Evolutionary conservation across 2,888 invertebrate genomes (phyloP).

Genomic region (Oligia strigilis): DNA sequence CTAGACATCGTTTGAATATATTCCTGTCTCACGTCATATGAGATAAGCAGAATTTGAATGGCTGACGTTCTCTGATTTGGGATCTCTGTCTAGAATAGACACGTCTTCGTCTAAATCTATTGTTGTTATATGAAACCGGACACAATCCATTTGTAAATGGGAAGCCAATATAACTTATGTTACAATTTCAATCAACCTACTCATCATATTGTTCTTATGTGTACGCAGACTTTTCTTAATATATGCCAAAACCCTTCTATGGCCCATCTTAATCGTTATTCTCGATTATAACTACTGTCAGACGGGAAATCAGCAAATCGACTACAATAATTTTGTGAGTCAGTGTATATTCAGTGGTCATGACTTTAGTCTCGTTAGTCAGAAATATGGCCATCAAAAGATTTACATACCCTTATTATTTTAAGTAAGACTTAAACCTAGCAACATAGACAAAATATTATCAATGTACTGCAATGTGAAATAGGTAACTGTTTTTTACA

Average conservation of each 20-base stretch:
- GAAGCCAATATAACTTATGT: neutral
- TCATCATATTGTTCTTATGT: neutral
- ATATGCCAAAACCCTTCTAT: neutral
- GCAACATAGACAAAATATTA: neutral
- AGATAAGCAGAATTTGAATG: constrained; percentile 24
- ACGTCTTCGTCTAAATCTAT: neutral
- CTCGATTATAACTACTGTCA: neutral
- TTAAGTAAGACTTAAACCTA: neutral
- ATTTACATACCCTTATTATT: neutral
- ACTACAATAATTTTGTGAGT: neutral
- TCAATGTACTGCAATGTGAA: no score
- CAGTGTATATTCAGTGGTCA: neutral
- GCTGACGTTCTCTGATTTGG: constrained; percentile 3
- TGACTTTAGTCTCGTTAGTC: neutral
- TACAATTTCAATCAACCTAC: neutral
- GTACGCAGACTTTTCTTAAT: neutral
- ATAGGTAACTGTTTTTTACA: no score
- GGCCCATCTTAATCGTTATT: neutral
- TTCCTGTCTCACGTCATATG: constrained; percentile 20
- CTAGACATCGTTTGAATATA: constrained; percentile 52
- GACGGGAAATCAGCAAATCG: neutral
- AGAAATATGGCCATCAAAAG: neutral
- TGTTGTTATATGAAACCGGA: neutral
- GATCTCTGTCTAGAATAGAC: neutral
- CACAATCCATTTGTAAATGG: neutral